These are phyloP conservation scores for Antennarius striatus DNA, from an alignment of 2,113 vertebrate species.

Conservation along the genomic window DNA sequence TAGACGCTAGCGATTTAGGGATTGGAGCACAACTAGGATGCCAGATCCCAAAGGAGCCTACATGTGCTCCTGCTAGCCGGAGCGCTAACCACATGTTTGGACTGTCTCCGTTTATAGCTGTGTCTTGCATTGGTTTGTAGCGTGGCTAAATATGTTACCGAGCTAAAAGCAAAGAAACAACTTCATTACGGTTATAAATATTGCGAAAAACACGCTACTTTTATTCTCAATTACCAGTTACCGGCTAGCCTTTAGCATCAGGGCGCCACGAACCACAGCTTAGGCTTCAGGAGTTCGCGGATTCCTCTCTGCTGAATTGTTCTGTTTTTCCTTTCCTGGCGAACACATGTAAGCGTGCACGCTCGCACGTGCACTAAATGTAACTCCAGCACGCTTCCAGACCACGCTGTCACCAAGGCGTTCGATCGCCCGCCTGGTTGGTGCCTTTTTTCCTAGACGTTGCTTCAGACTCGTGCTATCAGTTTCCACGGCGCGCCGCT, in stretches of 20 bases:
- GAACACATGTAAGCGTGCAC: constrained; percentile 23
- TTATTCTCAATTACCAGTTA: constrained; percentile 13
- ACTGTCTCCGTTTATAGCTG: neutral
- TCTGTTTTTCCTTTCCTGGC: constrained; percentile 48
- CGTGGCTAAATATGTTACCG: neutral
- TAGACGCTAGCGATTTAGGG: too few species aligned
- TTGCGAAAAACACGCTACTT: constrained; percentile 3
- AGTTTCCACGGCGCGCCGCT: constrained; percentile 74
- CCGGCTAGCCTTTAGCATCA: constrained; percentile 9
- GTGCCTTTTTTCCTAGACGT: constrained; percentile 61
- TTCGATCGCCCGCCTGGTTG: constrained; percentile 9
- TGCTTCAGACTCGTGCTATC: constrained; percentile 70
- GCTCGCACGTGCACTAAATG: constrained; percentile 12
- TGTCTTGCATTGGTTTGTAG: neutral
- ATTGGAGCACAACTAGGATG: too few species aligned
- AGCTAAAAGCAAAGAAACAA: neutral
- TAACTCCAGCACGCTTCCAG: constrained; percentile 40
- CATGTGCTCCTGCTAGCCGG: too few species aligned
- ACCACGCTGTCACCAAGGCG: constrained; percentile 50
- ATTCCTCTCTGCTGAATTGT: constrained; percentile 34
- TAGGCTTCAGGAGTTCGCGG: constrained; percentile 40
- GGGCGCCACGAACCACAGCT: constrained; percentile 48
- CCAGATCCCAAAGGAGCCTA: too few species aligned
- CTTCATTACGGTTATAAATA: constrained; percentile 8
- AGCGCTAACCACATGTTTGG: too few species aligned